A percentile compares a stretch with the other conserved stretches of the same genome.
These are phyloP conservation scores for Rutpela maculata DNA, from an alignment of 2,888 invertebrate species.

Conservation along the genomic window DNA sequence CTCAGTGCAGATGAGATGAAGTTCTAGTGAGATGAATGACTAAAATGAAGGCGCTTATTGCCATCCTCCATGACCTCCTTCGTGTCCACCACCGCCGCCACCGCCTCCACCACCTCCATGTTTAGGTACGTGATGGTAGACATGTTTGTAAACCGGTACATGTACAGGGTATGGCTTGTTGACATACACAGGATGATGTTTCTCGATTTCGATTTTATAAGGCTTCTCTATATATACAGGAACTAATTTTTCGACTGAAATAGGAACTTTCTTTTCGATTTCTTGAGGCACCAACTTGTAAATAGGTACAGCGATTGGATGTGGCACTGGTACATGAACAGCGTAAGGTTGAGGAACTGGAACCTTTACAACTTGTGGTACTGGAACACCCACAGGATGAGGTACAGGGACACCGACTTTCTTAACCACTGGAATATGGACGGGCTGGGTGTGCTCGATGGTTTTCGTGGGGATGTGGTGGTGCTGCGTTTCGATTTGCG, in stretches of 20 bases:
- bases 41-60: constrained; percentile 43
- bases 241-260: constrained; percentile 83
- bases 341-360: constrained; percentile 86
- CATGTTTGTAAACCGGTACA: constrained; percentile 84
- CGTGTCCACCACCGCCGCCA: constrained; percentile 34
- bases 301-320: constrained; percentile 84
- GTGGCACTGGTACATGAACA: constrained; percentile 83
- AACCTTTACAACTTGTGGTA: constrained; percentile 82
- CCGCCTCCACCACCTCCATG: constrained; percentile 59
- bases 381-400: constrained; percentile 83
- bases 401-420: constrained; percentile 85
- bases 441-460: constrained; percentile 82
- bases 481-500: constrained; percentile 74
- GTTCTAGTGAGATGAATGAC: constrained; percentile 25
- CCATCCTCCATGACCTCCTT: constrained; percentile 51
- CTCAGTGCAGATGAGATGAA: constrained; percentile 15
- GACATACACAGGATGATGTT: constrained; percentile 80
- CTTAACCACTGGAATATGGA: constrained; percentile 83
- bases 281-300: constrained; percentile 85
- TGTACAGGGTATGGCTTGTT: constrained; percentile 86
- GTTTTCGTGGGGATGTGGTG: constrained; percentile 77
- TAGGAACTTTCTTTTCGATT: constrained; percentile 84
- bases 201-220: constrained; percentile 85
- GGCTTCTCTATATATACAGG: constrained; percentile 85
- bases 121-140: constrained; percentile 79